Percentiles rank a stretch among this genome's conserved stretches.
phyloP scores from a whole-genome alignment of 1,140 invertebrate species.

The Calephelis virginiensis region DNA sequence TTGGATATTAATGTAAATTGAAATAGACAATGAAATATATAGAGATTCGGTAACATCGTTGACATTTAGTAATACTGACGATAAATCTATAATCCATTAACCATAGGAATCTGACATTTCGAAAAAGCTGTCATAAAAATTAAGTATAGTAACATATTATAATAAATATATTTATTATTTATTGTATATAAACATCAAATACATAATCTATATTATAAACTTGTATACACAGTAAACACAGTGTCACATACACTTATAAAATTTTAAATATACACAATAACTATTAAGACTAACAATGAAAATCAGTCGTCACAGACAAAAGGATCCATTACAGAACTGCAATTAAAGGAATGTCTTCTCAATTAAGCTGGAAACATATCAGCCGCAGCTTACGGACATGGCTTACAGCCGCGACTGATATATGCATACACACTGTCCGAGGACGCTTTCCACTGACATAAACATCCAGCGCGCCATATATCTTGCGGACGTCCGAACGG shows the following conservation, averaged over 20 bases:
- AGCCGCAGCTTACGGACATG: no score
- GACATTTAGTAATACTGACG: no score
- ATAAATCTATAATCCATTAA: background rate
- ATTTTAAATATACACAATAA: constrained; percentile 52
- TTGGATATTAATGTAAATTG: background rate
- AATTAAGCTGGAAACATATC: no score
- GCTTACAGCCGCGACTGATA: no score
- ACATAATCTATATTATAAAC: constrained; percentile 54
- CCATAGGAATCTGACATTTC: no score
- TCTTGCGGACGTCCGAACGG: no score
- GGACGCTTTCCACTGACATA: no score
- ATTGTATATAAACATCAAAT: constrained; percentile 61
- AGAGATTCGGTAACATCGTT: background rate
- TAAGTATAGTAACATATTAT: constrained; percentile 22
- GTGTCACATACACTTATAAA: constrained; percentile 61
- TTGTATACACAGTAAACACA: constrained; percentile 68
- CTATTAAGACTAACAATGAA: constrained; percentile 61
- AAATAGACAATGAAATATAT: constrained; percentile 2
- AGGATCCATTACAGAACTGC: background rate
- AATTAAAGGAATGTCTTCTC: background rate
- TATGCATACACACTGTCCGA: no score
- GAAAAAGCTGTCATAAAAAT: no score
- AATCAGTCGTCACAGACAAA: constrained; percentile 69
- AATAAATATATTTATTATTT: constrained; percentile 44
- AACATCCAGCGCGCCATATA: no score